Evolutionary conservation across 1,140 invertebrate species (phyloP), one percentile per base, ranked within the genome.

Genomic region (Cryptotermes secundus): DNA sequence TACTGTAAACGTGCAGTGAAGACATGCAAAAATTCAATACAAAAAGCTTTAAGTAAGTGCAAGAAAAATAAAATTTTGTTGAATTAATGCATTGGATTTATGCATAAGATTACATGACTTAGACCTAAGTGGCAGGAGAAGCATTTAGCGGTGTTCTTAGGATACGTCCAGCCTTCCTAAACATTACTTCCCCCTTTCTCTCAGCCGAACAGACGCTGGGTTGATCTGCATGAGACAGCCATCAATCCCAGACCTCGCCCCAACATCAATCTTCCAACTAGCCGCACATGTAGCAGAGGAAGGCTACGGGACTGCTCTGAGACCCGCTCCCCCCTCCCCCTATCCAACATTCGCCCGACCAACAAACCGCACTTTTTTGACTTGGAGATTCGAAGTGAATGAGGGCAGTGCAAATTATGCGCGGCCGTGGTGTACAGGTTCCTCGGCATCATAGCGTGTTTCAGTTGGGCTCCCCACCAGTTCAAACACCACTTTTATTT

Each of bases 211-310:
- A 24, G 10, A 42, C 34, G 81, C 3, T 59, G 14, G 53, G 34
- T 22, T 34, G 34, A 83, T 83, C 83, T 83, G 83, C 83, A 83
- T 83, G 72, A 53, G 83, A 83, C 83, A 83, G 83, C 49, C 59
- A 83, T 83, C 83, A 83, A 83, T 83, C 83, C 83, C 49, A 53
- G 16, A n/a, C 53, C 31, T 4, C 34, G 53, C 59, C 72, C 35
- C 83, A 31, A 45, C 72, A 83, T 83, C 83, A 83, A 83, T 83
- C 83, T 83, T 83, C 45, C 72, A 16, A 31, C 22, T 22, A 34
- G 80, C 80, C 26, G 59, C 59, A 72, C 59, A 45, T 82, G 45
- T 42, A 81, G 10, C 38, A 36, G n/a, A 36, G 35, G 80, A 82
- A 34, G 81, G 26, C 38, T 45, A 24, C 42, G 19, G 34, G 80